A percentile compares a stretch with the other conserved stretches of the same genome.
phyloP scores from a whole-genome alignment of 2,113 vertebrate genomes.

The Myiozetetes cayanensis region DNA sequence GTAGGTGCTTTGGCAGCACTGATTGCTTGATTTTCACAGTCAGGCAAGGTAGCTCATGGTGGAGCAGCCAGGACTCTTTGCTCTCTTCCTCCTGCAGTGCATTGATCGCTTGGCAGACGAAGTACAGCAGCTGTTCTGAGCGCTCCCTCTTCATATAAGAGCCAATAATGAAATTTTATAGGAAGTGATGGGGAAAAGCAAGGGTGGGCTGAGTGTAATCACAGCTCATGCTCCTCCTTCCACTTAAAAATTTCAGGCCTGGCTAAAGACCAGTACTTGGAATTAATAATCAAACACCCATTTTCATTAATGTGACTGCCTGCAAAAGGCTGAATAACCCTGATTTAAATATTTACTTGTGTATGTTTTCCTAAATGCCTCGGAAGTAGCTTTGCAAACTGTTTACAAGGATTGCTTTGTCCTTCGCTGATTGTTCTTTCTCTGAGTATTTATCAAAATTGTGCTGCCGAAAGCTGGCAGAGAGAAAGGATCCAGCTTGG shows the following conservation, averaged over 20 bases:
- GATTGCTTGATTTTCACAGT: neutral
- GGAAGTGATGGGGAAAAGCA: neutral
- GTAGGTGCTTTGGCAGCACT: neutral
- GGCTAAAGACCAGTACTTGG: neutral
- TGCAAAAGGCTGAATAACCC: neutral
- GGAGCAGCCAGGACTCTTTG: neutral
- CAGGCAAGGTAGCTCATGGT: neutral
- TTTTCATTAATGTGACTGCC: neutral
- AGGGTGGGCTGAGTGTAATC: conserved; percentile 3
- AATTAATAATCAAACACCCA: neutral
- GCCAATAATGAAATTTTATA: conserved; percentile 23
- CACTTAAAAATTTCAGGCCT: neutral
- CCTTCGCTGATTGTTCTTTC: conserved; percentile 20
- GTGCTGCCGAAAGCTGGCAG: conserved; percentile 28
- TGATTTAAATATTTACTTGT: conserved; percentile 31
- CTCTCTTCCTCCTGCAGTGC: neutral
- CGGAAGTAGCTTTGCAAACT: conserved; percentile 8
- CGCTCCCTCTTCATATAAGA: neutral
- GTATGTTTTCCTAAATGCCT: neutral
- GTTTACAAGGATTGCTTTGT: neutral
- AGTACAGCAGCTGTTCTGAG: conserved; percentile 7
- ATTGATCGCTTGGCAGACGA: neutral
- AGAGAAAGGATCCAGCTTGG: conserved; percentile 3
- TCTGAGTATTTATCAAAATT: neutral
- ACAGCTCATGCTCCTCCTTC: neutral